Evolutionary conservation across 2,113 vertebrate species (phyloP).

Genomic region (Shinisaurus crocodilurus): DNA sequence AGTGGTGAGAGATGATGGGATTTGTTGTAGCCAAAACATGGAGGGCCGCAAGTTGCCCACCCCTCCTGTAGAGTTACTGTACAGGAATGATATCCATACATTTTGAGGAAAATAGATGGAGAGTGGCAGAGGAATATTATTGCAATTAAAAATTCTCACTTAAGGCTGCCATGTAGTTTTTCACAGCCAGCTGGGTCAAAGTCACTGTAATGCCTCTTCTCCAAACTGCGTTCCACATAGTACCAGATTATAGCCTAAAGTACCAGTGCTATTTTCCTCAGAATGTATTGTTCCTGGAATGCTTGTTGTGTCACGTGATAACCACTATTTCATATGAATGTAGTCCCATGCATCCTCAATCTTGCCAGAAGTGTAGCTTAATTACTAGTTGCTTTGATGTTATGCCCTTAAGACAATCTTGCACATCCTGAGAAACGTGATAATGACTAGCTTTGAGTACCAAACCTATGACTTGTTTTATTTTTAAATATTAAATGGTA

Average conservation of each 20-base stretch:
- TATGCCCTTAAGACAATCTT: conserved; percentile 57
- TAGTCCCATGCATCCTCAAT: conserved; percentile 40
- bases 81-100: conserved; percentile 43
- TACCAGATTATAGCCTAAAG: neutral
- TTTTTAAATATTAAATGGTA: conserved; percentile 50
- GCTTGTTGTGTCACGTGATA: conserved; percentile 50
- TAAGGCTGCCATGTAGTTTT: neutral
- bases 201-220: neutral
- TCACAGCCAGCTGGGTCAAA: neutral
- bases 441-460: conserved; percentile 61
- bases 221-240: neutral
- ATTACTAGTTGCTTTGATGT: conserved; percentile 62
- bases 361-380: conserved; percentile 56
- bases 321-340: conserved; percentile 51
- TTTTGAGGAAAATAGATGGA: neutral
- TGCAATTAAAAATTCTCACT: neutral
- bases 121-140: neutral
- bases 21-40: neutral
- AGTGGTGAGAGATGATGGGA: neutral
- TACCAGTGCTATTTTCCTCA: neutral
- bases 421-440: conserved; percentile 43
- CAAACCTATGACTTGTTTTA: conserved; percentile 59
- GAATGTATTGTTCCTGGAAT: conserved; percentile 23
- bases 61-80: conserved; percentile 36
- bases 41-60: neutral